Evolutionary conservation across 2,113 vertebrate genomes (phyloP).

Genomic region (Himantopus leucocephalus): DNA sequence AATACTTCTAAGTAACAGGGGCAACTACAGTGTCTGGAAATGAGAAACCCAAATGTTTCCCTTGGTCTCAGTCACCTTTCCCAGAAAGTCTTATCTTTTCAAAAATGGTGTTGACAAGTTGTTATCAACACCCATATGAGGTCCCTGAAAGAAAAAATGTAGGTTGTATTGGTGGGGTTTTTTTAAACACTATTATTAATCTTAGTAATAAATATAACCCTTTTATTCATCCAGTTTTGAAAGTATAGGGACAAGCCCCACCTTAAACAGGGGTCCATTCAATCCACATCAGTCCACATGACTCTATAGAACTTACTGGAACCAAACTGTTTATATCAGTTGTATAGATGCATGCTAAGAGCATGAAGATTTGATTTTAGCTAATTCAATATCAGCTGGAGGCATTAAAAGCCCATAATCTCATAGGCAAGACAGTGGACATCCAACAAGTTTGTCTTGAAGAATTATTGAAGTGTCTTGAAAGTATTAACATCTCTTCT

Average conservation of each 20-base stretch:
- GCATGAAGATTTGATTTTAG: not conserved
- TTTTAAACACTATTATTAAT: not conserved
- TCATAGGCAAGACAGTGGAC: not conserved
- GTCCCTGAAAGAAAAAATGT: not conserved
- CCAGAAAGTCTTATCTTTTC: not conserved
- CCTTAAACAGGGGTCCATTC: not conserved
- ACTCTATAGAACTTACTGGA: not conserved
- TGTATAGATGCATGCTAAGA: not conserved
- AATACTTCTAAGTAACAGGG: not conserved
- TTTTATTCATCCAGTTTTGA: not conserved
- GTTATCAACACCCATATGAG: not conserved
- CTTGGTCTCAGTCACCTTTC: not conserved
- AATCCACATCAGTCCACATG: not conserved
- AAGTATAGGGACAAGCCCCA: not conserved
- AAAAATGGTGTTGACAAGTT: not conserved
- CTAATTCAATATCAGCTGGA: not conserved
- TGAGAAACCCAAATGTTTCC: not conserved
- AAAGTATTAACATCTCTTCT: not conserved
- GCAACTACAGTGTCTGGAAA: not conserved
- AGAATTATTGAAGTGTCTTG: not conserved
- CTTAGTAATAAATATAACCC: not conserved
- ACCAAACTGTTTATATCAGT: not conserved
- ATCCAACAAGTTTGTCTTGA: not conserved
- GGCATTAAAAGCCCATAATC: not conserved
- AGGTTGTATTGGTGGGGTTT: not conserved